Base-by-base conservation (phyloP, 2,113 vertebrate genomes). In the Zosterops pallidus region DNA sequence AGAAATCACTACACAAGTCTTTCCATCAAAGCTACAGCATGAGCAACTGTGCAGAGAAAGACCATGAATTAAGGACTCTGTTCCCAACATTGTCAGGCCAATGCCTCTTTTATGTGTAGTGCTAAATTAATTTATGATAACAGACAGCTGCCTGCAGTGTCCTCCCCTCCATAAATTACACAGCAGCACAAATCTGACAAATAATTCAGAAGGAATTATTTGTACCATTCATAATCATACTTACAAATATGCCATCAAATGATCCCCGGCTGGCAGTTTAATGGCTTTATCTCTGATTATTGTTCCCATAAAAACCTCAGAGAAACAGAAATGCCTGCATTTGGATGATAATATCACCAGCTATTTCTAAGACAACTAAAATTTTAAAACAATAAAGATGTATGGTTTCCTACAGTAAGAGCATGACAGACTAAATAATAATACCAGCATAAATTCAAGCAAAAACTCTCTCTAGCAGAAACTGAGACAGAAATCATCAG, bases 311-410 rank as follows among this genome's bases (percentile, higher is more conserved):
- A 96, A 97, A 93, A 64, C 90, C 94, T 89, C 53, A 8, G 79
- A 93, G 83, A 94, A 93, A 86, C 76, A 93, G 85, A 94, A 96
- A 65, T 92, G 92, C 28, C 35, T 89, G 72, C 53, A 60, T 95
- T 90, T 95, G 76, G 86, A 90, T 96, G 93, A 89, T 67, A 90
- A 89, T 92, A 90, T 90, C 72, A 68, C 52, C 83, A 96, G 72
- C 69, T 90, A 90, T 92, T 95, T 92, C 76, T 89, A 84, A 96
- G 72, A 90, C 88, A 96, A 81, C 92, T 49, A 60, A 96, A 86
- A 96, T 94, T 96, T 96, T 96, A 89, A 95, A 96, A 92, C 79
- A 94, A 89, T 89, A 76, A 90, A 80, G 86, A 93, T 81, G 50
- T 81, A 92, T 83, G 90, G 49, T 86, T 97, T 85, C 83, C 93